These are phyloP conservation scores for Hetaerina titia DNA, from an alignment of 2,888 invertebrate genomes.

Conservation along the genomic window DNA sequence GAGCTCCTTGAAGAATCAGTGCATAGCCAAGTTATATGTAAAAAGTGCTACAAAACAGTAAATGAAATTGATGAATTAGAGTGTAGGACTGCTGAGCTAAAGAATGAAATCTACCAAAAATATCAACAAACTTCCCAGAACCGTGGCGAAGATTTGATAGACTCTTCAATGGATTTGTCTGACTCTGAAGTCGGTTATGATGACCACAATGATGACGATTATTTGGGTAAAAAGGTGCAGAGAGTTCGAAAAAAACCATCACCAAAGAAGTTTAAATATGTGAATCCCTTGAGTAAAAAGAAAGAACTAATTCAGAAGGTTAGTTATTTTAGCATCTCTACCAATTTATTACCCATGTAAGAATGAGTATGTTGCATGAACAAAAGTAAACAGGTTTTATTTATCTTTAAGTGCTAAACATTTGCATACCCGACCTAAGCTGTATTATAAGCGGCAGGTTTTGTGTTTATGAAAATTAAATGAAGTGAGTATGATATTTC, in stretches of 20 bases:
- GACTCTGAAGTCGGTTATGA: slow-evolving; percentile 69
- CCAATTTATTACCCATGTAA: too few species aligned
- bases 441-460: neutral
- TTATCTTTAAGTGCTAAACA: neutral
- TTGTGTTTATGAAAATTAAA: neutral
- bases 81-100: slow-evolving; percentile 78
- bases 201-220: slow-evolving; percentile 69
- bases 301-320: slow-evolving; percentile 60
- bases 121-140: slow-evolving; percentile 77
- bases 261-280: slow-evolving; percentile 69
- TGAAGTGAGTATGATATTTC: neutral
- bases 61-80: slow-evolving; percentile 78
- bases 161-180: slow-evolving; percentile 45
- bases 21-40: slow-evolving; percentile 81
- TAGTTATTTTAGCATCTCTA: neutral
- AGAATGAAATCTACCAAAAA: slow-evolving; percentile 78
- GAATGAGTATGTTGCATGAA: neutral
- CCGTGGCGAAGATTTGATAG: slow-evolving; percentile 70
- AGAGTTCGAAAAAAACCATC: slow-evolving; percentile 69
- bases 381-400: neutral
- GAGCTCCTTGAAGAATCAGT: slow-evolving; percentile 79
- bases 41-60: slow-evolving; percentile 83
- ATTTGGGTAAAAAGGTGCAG: slow-evolving; percentile 69
- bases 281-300: slow-evolving; percentile 57
- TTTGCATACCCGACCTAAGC: neutral